Evolutionary conservation across 2,888 invertebrate species (phyloP), one percentile per base, ranked within the genome.

Genomic region (Troides oblongomaculatus): DNA sequence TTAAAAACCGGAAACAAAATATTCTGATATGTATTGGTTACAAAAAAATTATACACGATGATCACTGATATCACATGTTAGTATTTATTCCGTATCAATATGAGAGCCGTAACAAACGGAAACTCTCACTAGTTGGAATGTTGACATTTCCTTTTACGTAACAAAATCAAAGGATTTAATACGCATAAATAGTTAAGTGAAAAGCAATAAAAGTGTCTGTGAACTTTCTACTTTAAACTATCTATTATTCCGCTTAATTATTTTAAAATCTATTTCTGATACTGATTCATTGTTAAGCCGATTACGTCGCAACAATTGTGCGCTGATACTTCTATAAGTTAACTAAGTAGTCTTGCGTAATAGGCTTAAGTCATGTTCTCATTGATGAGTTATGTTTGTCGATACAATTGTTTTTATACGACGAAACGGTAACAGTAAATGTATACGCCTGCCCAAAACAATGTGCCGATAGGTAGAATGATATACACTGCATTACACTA

Each of bases 181-280:
- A 56, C 10, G 12, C 60, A 56, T 25, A 53, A 17, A 61, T 61
- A 21, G 6, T 21, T 57, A 36, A 25, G 58, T 36, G 43, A 63
- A 53, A 61, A 60, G 60, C 60, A 60, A 62, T 62, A 62, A 62
- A 66, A 66, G 53, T 53, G 64, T 60, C 57, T 56, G 23, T 46
- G 43, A 65, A 65, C 69, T 69, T 69, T 69, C 69, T 69, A 69
- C 23, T 58, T 65, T 60, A 50, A 46, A 46, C n/a, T 10, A 64
- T 65, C 43, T 56, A 25, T 60, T 39, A 58, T 62, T 64, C 53
- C 36, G 36, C 30, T 64, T 36, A 43, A 64, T 53, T 25, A 64
- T 53, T 63, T 69, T 10, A 46, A 23, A 57, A 61, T 65, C 46
- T 65, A 60, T 68, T 56, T 60, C 61, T 60, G 64, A 69, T 57